phyloP scores from a whole-genome alignment of 2,113 vertebrate species.

The Calidris pygmaea region DNA sequence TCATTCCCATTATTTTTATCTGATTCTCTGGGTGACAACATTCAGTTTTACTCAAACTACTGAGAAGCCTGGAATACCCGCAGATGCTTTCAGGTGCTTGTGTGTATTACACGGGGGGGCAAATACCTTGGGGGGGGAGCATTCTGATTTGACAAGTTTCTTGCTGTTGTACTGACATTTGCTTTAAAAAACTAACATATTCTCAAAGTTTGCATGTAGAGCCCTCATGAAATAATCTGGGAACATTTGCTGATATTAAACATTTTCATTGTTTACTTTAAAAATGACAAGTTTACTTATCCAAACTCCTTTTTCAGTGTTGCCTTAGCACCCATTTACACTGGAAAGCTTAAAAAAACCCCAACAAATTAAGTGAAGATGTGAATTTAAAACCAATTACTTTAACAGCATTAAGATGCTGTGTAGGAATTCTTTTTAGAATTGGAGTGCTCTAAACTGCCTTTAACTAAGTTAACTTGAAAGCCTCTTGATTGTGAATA shows the following conservation, averaged over 20 bases:
- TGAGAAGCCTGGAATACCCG: background rate
- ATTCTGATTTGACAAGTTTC: background rate
- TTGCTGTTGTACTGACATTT: background rate
- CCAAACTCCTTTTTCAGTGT: background rate
- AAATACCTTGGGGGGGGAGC: background rate
- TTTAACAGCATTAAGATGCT: background rate
- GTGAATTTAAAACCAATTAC: background rate
- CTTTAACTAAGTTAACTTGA: background rate
- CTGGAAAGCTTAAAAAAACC: background rate
- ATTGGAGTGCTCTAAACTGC: background rate
- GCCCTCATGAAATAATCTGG: background rate
- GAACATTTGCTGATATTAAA: background rate
- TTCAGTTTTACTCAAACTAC: background rate
- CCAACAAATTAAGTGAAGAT: background rate
- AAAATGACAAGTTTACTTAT: background rate
- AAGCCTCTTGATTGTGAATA: background rate
- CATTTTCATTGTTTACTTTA: background rate
- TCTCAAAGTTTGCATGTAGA: background rate
- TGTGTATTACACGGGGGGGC: background rate
- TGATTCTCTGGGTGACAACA: background rate
- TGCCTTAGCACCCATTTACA: background rate
- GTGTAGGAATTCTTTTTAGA: background rate
- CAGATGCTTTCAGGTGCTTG: background rate
- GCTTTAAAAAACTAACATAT: background rate
- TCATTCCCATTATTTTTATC: background rate